Evolutionary conservation across 2,113 vertebrate genomes (phyloP).

Genomic region (Arothron firmamentum): DNA sequence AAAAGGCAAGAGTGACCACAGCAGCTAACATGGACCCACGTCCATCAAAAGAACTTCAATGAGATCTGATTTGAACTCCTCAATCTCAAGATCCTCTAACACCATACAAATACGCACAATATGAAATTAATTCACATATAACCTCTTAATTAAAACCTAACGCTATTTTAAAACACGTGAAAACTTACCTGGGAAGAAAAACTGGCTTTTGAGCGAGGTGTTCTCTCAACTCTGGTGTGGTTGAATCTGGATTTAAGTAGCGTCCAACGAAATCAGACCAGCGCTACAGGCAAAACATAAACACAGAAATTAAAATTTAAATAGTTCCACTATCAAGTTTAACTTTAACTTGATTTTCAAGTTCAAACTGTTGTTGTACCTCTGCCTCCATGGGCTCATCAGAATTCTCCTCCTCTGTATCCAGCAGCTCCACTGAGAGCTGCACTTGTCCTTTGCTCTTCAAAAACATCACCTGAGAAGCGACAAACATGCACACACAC

Average conservation of each 20-base stretch:
- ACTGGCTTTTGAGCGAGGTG: constrained; percentile 97
- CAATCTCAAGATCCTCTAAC: too few species aligned
- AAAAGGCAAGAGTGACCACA: constrained; percentile 22
- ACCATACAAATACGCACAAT: too few species aligned
- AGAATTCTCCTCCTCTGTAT: constrained; percentile 95
- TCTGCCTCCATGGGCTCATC: constrained; percentile 96
- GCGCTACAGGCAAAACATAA: constrained; percentile 73
- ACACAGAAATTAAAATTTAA: not conserved
- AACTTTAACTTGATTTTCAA: not conserved
- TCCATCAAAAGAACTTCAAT: not conserved
- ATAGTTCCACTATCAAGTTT: not conserved
- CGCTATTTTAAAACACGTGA: too few species aligned
- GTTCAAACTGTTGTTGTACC: constrained; percentile 67
- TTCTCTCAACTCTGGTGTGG: constrained; percentile 91
- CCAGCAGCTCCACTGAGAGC: constrained; percentile 91
- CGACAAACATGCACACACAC: not conserved
- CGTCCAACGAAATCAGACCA: constrained; percentile 96
- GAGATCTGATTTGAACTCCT: not conserved
- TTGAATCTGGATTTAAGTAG: constrained; percentile 91
- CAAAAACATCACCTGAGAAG: constrained; percentile 85
- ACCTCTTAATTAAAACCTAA: too few species aligned
- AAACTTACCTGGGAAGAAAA: constrained; percentile 88
- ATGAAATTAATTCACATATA: too few species aligned
- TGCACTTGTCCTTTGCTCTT: constrained; percentile 88
- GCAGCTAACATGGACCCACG: not conserved